phyloP scores from a whole-genome alignment of 2,113 vertebrate species.

The Campylorhamphus procurvoides region DNA sequence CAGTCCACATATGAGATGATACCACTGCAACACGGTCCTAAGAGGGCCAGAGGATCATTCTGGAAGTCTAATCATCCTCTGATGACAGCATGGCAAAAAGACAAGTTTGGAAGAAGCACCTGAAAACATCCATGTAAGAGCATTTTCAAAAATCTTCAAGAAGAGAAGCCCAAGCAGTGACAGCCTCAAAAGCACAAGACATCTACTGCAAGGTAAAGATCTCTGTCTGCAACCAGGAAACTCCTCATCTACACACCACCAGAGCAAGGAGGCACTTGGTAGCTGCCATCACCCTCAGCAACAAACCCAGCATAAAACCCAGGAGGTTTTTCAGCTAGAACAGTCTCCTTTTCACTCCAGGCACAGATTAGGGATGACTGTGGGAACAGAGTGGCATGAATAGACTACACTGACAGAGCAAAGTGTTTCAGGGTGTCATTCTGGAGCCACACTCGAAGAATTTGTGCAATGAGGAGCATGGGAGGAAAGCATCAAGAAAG shows the following conservation, averaged over 20 bases:
- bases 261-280: rapidly evolving
- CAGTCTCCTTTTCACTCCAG: neutral
- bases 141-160: neutral
- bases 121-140: neutral
- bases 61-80: neutral
- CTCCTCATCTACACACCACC: neutral
- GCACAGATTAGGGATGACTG: neutral
- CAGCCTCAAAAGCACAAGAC: neutral
- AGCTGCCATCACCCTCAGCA: neutral
- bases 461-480: neutral
- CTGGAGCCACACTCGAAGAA: neutral
- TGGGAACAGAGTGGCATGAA: neutral
- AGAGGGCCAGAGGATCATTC: neutral
- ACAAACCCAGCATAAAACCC: neutral
- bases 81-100: neutral
- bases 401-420: neutral
- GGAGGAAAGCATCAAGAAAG: neutral
- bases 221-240: neutral
- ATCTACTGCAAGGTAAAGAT: neutral
- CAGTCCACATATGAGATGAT: neutral
- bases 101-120: neutral
- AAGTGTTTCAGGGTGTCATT: neutral
- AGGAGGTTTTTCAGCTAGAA: neutral
- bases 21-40: neutral
- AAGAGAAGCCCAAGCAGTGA: neutral